These are phyloP conservation scores for Leucophenga maculata DNA, from an alignment of 2,888 invertebrate species.

Conservation along the genomic window DNA sequence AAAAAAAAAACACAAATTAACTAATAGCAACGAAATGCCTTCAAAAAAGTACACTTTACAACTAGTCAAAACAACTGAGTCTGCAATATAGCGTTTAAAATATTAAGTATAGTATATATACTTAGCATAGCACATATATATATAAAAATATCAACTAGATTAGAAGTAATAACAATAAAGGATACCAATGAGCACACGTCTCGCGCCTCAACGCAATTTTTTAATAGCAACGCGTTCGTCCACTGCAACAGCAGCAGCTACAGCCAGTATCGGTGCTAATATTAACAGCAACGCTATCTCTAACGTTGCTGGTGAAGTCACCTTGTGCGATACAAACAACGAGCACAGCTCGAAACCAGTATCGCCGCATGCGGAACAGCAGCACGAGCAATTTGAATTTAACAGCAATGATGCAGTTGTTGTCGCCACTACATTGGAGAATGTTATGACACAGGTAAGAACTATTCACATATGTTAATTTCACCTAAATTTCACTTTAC, in stretches of 20 bases:
- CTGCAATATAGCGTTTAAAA: slow-evolving; percentile 35
- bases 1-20: slow-evolving; percentile 29
- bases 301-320: slow-evolving; percentile 21
- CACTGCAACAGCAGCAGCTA: slow-evolving; percentile 30
- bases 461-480: background rate
- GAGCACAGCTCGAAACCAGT: slow-evolving; percentile 30
- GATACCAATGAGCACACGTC: slow-evolving; percentile 68
- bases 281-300: slow-evolving; percentile 31
- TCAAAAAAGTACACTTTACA: slow-evolving; percentile 41
- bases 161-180: slow-evolving; percentile 26
- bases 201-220: slow-evolving; percentile 70
- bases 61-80: slow-evolving; percentile 54
- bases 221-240: slow-evolving; percentile 62
- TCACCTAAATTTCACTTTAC: background rate
- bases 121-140: background rate
- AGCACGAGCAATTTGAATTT: slow-evolving; percentile 55
- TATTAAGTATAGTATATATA: slow-evolving; percentile 21
- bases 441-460: slow-evolving; percentile 66
- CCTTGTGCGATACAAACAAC: slow-evolving; percentile 38
- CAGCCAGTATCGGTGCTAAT: slow-evolving; percentile 8
- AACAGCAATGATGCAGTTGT: slow-evolving; percentile 57
- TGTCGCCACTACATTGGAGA: slow-evolving; percentile 61
- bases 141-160: slow-evolving; percentile 14
- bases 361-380: slow-evolving; percentile 35
- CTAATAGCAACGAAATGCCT: slow-evolving; percentile 55